Conservation (phyloP, 1,140 invertebrate genomes). For the Drosophila ambigua region DNA sequence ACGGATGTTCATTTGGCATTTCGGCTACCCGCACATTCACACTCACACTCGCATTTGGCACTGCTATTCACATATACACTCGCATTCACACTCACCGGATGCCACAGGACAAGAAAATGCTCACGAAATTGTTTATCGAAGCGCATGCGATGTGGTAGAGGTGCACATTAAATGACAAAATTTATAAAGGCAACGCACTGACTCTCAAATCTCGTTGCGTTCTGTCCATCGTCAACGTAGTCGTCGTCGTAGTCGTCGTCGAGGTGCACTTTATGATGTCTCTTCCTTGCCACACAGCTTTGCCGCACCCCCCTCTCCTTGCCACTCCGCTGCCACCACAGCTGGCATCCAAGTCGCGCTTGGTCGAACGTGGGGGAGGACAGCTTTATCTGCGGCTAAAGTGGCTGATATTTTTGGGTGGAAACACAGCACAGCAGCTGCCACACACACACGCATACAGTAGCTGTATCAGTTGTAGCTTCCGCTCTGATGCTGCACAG, state of each 20-base stretch:
- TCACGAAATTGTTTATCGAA: constrained; percentile 52
- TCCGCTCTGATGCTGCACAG: constrained; percentile 16
- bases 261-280: constrained; percentile 68
- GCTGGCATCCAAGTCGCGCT: constrained; percentile 5
- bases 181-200: constrained; percentile 50
- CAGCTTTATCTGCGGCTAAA: constrained; percentile 74
- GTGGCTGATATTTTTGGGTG: constrained; percentile 72
- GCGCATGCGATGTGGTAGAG: constrained; percentile 23
- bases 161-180: constrained; percentile 62
- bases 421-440: constrained; percentile 46
- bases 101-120: constrained; percentile 35
- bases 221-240: constrained; percentile 31
- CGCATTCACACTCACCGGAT: constrained; percentile 1
- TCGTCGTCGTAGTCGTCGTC: constrained; percentile 39
- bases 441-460: constrained; percentile 30
- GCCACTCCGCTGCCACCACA: constrained; percentile 2
- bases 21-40: background rate
- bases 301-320: background rate
- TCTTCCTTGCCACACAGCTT: background rate
- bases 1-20: constrained; percentile 58
- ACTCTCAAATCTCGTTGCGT: constrained; percentile 53
- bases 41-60: too few relatives aligned
- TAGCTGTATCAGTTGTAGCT: constrained; percentile 1
- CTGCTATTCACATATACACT: too few relatives aligned
- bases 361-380: constrained; percentile 42